Percentiles rank a stretch among this genome's conserved stretches.
Conservation (phyloP, 35 echinoderm and acorn worm genomes). For the Hemicentrotus pulcherrimus region DNA sequence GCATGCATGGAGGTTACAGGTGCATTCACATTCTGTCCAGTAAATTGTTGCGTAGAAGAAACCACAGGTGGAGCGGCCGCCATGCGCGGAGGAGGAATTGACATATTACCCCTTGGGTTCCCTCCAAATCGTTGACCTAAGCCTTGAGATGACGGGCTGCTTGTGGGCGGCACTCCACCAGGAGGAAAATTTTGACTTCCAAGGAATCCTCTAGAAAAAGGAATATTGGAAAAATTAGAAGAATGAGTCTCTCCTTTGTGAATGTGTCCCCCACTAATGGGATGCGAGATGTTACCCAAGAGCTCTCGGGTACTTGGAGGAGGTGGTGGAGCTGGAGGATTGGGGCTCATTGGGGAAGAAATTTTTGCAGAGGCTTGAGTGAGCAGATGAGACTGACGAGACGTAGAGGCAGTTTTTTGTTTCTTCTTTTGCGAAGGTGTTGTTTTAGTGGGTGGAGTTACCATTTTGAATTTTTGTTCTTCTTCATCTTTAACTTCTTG, state of each 20-base stretch:
- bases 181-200: background rate
- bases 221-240: background rate
- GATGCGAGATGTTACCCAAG: constrained; percentile 38
- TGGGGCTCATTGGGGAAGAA: constrained; percentile 34
- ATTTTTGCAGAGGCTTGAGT: constrained; percentile 6
- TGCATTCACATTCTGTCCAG: constrained; percentile 8
- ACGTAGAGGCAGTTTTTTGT: background rate
- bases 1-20: background rate
- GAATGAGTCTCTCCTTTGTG: constrained; percentile 27
- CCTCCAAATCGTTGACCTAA: background rate
- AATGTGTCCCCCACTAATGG: constrained; percentile 33
- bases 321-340: constrained; percentile 50
- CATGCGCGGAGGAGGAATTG: background rate
- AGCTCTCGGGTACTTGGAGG: constrained; percentile 44
- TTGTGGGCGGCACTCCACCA: background rate
- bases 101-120: background rate
- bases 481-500: constrained; percentile 72
- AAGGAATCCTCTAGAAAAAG: background rate
- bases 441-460: background rate
- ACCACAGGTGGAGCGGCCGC: constrained; percentile 25
- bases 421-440: background rate
- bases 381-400: background rate
- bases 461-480: constrained; percentile 15
- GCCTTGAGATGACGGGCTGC: background rate
- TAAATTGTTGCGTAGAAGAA: constrained; percentile 14